phyloP scores from a whole-genome alignment of 2,113 vertebrate species.

The Gavialis gangeticus region DNA sequence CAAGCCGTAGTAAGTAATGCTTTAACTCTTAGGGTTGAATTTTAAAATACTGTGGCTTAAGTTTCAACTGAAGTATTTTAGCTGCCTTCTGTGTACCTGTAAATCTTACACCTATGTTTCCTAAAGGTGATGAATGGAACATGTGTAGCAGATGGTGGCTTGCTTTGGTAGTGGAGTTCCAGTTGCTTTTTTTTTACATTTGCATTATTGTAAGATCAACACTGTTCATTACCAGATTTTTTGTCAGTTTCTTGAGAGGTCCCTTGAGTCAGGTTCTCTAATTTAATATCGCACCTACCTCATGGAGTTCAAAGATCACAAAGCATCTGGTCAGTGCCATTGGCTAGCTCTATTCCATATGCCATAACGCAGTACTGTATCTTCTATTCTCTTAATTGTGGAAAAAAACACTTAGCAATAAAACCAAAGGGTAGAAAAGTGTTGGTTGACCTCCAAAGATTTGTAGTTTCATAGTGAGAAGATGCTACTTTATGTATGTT shows the following conservation, averaged over 20 bases:
- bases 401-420: background rate
- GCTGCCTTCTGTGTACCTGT: slow-evolving; percentile 14
- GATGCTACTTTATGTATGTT: background rate
- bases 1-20: background rate
- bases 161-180: background rate
- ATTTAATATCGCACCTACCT: background rate
- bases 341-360: background rate
- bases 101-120: background rate
- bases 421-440: background rate
- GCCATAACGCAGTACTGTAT: background rate
- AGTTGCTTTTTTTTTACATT: background rate
- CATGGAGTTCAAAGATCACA: background rate
- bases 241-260: background rate
- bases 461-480: background rate
- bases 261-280: background rate
- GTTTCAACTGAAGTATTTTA: background rate
- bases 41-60: background rate
- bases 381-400: background rate
- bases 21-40: background rate
- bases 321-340: background rate
- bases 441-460: background rate
- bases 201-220: slow-evolving; percentile 2
- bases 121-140: slow-evolving; percentile 6
- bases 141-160: background rate
- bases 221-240: background rate